A percentile compares a stretch with the other conserved stretches of the same genome.
Conservation (phyloP, 2,113 vertebrate genomes). For the Notiomystis cincta region DNA sequence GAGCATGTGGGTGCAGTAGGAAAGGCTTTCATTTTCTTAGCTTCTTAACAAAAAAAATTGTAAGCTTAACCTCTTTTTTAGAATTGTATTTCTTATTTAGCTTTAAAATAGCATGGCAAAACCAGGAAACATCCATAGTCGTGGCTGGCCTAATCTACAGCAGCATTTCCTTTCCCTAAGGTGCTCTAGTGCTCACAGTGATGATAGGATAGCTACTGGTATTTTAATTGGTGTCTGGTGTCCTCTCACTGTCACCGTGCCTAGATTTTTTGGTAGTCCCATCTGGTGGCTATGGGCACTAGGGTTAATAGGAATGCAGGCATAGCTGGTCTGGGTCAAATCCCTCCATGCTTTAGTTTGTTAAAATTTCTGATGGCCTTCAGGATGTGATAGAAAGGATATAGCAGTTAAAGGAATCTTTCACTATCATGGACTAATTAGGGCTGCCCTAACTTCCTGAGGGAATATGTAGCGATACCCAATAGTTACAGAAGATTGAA, state of each 20-base stretch:
- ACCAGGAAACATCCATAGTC: not conserved
- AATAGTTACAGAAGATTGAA: not conserved
- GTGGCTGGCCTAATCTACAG: not conserved
- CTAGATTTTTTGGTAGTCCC: not conserved
- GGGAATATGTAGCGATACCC: not conserved
- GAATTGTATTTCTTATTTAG: not conserved
- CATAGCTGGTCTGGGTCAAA: not conserved
- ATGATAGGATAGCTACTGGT: not conserved
- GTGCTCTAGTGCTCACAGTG: not conserved
- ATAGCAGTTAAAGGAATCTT: not conserved
- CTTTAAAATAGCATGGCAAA: not conserved
- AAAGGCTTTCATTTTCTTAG: not conserved
- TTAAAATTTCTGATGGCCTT: not conserved
- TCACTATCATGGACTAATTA: conserved; percentile 12
- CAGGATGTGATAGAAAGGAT: not conserved
- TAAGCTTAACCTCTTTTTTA: not conserved
- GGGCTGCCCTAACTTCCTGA: not conserved
- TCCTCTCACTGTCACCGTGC: not conserved
- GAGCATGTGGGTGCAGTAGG: not conserved
- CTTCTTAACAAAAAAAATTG: not conserved
- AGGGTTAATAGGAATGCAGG: not conserved
- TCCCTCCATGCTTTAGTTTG: not conserved
- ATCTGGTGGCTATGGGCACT: not conserved
- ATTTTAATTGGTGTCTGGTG: not conserved
- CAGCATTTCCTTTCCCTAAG: not conserved